Base-by-base conservation (phyloP, 2,797 vertebrate species). In the Psittacula echo region DNA sequence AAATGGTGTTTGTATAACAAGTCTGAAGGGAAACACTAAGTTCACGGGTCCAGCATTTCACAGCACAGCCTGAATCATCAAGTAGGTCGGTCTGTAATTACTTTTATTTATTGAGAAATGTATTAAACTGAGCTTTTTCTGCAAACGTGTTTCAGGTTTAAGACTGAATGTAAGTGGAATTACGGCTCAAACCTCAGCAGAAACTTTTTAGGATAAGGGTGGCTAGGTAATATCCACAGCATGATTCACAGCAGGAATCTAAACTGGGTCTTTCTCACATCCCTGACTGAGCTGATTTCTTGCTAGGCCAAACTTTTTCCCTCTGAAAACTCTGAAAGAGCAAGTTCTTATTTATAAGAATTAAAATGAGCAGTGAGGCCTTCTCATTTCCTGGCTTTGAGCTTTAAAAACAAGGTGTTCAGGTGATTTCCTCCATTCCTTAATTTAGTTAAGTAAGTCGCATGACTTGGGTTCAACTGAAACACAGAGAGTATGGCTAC, bases 371-470 rank as follows among this genome's bases (percentile, higher is more conserved):
- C 42, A 47, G 18, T 16, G 10, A 29, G 64, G 7, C 27, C 24
- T 90, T 84, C 88, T 95, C 56, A 87, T 94, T 95, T 96, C 89
- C 91, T 76, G 79, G 62, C 85, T 90, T 88, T 81, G 26, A 93
- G 92, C 47, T 94, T 92, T 60, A 47, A 83, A 87, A 85, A 82
- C 85, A 90, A 94, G 87, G 89, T 77, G 74, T 82, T 51, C 47
- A 54, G 90, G 80, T 3, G 3, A 76, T 90, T 94, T 91, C 51
- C 61, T 90, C 76, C 51, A 51, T 72, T 85, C 82, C 90, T 62
- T 94, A 80, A 89, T 93, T 96, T 53, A 79, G 67, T 88, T 89
- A 90, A 87, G 81, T n/a, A 19, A 87, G 53, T 62, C 90, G 67
- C 85, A 79, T 66, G 79, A 76, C 44, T 39, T 80, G 44, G 48